Evolutionary conservation across 1,140 invertebrate species (phyloP).

Genomic region (Solenopsis invicta): DNA sequence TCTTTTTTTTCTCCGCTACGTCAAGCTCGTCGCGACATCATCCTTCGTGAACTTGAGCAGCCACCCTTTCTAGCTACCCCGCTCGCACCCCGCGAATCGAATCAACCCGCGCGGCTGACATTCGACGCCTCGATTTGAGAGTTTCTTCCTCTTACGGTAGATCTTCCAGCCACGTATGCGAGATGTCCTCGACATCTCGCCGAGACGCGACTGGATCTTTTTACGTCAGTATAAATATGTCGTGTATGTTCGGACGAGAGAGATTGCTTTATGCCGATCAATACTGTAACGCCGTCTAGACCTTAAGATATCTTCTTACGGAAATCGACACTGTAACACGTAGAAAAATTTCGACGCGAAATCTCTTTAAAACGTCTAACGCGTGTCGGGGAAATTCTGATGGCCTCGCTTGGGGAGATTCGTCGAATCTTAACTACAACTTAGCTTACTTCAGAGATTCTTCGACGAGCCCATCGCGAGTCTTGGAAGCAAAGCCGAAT

Average conservation of each 20-base stretch:
- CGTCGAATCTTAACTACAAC: constrained; percentile 3
- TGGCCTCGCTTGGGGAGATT: background rate
- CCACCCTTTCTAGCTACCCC: constrained; percentile 55
- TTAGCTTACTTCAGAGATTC: constrained; percentile 26
- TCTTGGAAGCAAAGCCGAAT: background rate
- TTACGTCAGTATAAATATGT: constrained; percentile 53
- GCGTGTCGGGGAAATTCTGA: background rate
- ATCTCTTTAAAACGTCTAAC: background rate
- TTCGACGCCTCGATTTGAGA: constrained; percentile 53
- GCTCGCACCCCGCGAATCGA: constrained; percentile 42
- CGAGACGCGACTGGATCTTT: constrained; percentile 34
- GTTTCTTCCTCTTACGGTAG: constrained; percentile 33
- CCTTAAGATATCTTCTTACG: background rate
- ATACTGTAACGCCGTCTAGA: constrained; percentile 19
- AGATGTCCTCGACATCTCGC: constrained; percentile 33
- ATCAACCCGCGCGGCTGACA: constrained; percentile 65
- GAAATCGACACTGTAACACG: background rate
- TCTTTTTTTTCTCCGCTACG: constrained; percentile 27
- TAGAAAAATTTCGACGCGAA: background rate
- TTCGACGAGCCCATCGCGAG: constrained; percentile 25
- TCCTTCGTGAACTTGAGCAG: constrained; percentile 45
- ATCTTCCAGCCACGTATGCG: constrained; percentile 36
- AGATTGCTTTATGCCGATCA: constrained; percentile 25
- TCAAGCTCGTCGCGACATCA: constrained; percentile 41
- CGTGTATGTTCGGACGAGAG: constrained; percentile 15